These are phyloP conservation scores for Porites evermanni DNA, from an alignment of 92 coral and sea anemone genomes.

Conservation along the genomic window DNA sequence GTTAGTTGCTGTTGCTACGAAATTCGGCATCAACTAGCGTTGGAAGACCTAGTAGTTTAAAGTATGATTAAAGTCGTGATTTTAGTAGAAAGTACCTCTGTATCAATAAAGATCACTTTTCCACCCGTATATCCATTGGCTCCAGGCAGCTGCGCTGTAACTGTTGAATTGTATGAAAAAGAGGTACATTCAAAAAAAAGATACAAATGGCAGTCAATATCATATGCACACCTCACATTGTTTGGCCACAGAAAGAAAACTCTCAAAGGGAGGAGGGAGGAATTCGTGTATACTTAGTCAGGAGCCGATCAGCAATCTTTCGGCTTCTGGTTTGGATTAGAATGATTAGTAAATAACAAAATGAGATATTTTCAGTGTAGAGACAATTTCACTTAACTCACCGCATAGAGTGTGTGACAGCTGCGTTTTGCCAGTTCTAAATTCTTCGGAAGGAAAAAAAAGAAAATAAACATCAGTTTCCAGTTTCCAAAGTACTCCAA, in stretches of 20 bases:
- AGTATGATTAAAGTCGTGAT: neutral
- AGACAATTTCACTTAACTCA: constrained; percentile 34
- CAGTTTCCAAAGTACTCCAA: neutral
- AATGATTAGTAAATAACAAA: too few species aligned
- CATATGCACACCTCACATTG: too few species aligned
- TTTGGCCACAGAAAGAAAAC: too few species aligned
- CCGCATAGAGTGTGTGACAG: constrained; percentile 99
- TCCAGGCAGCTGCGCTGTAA: constrained; percentile 98
- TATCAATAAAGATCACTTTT: constrained; percentile 98
- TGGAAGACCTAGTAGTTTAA: too few species aligned
- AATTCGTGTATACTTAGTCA: too few species aligned
- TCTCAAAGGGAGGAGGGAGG: too few species aligned
- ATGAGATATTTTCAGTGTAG: too few species aligned
- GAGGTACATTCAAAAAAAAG: neutral
- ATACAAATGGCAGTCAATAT: neutral
- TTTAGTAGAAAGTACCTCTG: constrained; percentile 76
- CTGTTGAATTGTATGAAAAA: constrained; percentile 38
- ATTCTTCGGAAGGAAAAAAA: constrained; percentile 67
- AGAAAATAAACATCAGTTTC: neutral
- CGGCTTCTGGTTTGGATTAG: too few species aligned
- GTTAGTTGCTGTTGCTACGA: too few species aligned
- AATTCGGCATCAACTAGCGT: too few species aligned
- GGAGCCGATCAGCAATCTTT: too few species aligned
- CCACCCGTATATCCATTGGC: constrained; percentile 97
- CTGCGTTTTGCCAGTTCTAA: constrained; percentile 98